Evolutionary conservation across 2,888 invertebrate species (phyloP).

Genomic region (Tetragonisca angustula): DNA sequence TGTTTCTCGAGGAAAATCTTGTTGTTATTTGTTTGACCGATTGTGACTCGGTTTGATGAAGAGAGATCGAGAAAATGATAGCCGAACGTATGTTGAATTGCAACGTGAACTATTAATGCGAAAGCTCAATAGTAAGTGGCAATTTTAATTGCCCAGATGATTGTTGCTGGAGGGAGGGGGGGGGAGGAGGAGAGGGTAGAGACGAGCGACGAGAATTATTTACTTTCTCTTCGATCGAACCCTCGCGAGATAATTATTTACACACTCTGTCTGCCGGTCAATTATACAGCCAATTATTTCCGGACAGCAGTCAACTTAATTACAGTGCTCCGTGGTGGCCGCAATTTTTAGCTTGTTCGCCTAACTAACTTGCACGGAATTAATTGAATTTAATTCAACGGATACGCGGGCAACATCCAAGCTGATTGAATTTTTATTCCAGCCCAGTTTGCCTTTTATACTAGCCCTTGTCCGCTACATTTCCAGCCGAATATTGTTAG

Average conservation of each 20-base stretch:
- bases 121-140: neutral
- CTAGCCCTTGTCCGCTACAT: neutral
- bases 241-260: conserved; percentile 41
- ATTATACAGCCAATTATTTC: conserved; percentile 69
- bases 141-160: conserved; percentile 8
- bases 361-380: conserved; percentile 59
- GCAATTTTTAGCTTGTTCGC: conserved; percentile 57
- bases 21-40: neutral
- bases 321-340: conserved; percentile 30
- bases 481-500: neutral
- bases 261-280: conserved; percentile 43
- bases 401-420: conserved; percentile 28
- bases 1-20: neutral
- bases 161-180: neutral
- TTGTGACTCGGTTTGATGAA: neutral
- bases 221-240: conserved; percentile 18
- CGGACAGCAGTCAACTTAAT: conserved; percentile 58
- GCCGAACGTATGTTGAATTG: neutral
- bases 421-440: conserved; percentile 59
- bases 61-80: neutral
- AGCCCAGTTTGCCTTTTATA: conserved; percentile 21
- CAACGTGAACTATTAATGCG: neutral
- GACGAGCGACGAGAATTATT: conserved; percentile 31
- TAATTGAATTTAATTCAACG: conserved; percentile 68
- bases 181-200: no score